phyloP scores from a whole-genome alignment of 2,888 invertebrate species.

The Pherbina coryleti region DNA sequence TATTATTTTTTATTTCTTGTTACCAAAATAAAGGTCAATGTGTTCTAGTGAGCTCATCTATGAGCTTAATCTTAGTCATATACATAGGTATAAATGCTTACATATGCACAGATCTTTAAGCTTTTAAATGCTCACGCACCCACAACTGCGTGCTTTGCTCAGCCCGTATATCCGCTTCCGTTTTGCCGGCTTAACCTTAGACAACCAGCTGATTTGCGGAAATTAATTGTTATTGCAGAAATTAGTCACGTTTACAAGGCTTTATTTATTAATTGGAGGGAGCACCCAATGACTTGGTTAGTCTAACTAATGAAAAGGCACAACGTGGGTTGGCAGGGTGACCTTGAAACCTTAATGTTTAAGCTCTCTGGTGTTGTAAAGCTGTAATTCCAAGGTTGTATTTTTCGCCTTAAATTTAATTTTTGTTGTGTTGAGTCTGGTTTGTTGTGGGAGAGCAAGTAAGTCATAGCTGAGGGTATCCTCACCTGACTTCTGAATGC shows the following conservation, averaged over 20 bases:
- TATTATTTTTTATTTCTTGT: too few species aligned
- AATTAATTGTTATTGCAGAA: constrained; percentile 34
- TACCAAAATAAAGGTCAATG: too few species aligned
- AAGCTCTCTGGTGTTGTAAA: too few species aligned
- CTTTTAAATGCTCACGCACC: not conserved
- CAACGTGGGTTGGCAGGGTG: not conserved
- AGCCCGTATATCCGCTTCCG: not conserved
- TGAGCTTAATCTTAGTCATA: too few species aligned
- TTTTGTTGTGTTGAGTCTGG: not conserved
- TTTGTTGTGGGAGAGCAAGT: not conserved
- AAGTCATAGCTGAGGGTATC: not conserved
- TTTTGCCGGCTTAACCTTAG: too few species aligned
- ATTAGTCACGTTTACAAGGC: constrained; percentile 37
- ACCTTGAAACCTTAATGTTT: not conserved
- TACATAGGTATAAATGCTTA: not conserved
- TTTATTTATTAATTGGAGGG: constrained; percentile 3
- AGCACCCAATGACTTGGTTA: not conserved
- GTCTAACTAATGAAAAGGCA: not conserved
- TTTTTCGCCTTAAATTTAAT: not conserved
- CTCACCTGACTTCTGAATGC: not conserved
- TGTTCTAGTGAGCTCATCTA: too few species aligned
- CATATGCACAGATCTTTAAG: not conserved
- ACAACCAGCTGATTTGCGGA: constrained; percentile 19
- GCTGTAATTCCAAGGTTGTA: not conserved
- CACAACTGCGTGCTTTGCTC: not conserved